Base-by-base conservation (phyloP, 1,140 invertebrate species). In the Elymnias hypermnestra region DNA sequence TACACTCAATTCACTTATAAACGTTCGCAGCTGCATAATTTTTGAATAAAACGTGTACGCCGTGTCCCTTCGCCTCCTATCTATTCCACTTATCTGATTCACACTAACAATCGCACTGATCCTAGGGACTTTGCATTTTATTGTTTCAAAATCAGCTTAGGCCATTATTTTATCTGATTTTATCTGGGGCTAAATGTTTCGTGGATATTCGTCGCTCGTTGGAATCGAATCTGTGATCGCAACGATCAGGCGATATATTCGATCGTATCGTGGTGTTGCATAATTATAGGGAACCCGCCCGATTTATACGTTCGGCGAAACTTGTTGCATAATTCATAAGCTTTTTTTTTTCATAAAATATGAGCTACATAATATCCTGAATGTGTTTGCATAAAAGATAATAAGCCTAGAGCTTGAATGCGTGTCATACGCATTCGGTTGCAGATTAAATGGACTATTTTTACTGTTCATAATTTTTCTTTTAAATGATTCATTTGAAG, bases 141-240 rank as follows among this genome's bases (percentile, higher is more conserved):
- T 81, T 77, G 76, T 79, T 76, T 79, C 66, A 73, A 77, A 75
- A 66, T 66, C 67, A 69, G 53, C 66, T 71, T 48, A 59, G 47
- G 57, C 62, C 47, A 69, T 65, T 72, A 63, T 66, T 54, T 48
- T 48, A 42, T 48, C 47, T 68, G 81, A 84, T 84, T 63, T 72
- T 77, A 84, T 84, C 81, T 62, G 41, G 46, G 51, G 55, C 68
- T 69, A 73, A 43, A 43, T 38, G 76, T 83, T 81, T 77, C 67
- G 58, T 68, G 75, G 69, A 79, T 77, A 84, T 83, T 74, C 75
- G 76, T 82, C 71, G 62, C 67, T 72, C 57, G 53, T 68, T 65
- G 22, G 17, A 44, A 44, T 72, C 69, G 62, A 57, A 70, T 68
- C 72, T 65, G 48, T 50, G 52, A 60, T 57, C 51, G 62, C 64